Evolutionary conservation across 1,140 invertebrate species (phyloP).

Genomic region (Hylyphantes graminicola): DNA sequence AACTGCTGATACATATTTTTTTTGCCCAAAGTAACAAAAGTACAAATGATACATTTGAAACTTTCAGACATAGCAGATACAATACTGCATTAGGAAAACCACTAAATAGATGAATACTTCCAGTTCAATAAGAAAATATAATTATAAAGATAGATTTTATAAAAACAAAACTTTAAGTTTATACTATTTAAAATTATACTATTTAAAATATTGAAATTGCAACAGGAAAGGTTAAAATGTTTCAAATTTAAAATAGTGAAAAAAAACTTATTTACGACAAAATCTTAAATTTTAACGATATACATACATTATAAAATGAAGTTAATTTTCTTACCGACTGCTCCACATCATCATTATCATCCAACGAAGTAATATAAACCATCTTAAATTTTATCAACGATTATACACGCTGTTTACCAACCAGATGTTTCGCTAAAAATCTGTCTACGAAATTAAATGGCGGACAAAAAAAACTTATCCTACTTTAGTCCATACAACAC

Average conservation of each 20-base stretch:
- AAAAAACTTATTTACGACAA: too few relatives aligned
- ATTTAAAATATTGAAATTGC: too few relatives aligned
- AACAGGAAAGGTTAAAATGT: too few relatives aligned
- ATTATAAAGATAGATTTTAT: too few relatives aligned
- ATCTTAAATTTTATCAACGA: conserved; percentile 5
- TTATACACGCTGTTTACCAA: background rate
- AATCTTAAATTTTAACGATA: background rate
- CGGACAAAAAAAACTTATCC: too few relatives aligned
- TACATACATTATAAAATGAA: background rate
- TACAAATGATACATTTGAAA: too few relatives aligned
- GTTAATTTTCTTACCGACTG: background rate
- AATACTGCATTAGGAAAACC: background rate
- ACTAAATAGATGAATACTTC: background rate
- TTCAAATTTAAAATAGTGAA: too few relatives aligned
- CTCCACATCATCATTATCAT: conserved; percentile 5
- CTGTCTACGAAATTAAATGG: background rate
- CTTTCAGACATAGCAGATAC: background rate
- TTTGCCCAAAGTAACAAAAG: too few relatives aligned
- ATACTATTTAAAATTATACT: too few relatives aligned
- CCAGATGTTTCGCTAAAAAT: background rate
- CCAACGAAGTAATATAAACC: conserved; percentile 4
- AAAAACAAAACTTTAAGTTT: too few relatives aligned
- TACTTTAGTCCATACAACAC: too few relatives aligned
- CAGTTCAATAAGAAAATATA: background rate
- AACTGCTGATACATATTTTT: too few relatives aligned